A percentile compares a stretch with the other conserved stretches of the same genome.
Evolutionary conservation across 2,113 vertebrate species (phyloP).

Genomic region (Pantherophis guttatus): DNA sequence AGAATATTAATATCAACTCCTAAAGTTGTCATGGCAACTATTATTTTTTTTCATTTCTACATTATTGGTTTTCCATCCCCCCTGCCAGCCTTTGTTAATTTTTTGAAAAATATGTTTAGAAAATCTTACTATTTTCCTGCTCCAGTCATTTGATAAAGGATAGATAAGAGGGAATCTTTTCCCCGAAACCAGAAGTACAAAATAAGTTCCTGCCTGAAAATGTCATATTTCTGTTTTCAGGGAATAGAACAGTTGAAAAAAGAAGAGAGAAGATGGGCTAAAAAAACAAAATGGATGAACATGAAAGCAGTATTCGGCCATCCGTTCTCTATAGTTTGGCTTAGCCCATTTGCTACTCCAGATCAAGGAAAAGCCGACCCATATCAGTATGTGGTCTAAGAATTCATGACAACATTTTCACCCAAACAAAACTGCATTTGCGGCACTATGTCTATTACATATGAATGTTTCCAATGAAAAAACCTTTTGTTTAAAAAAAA

Average conservation of each 20-base stretch:
- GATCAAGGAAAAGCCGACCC: slow-evolving; percentile 95
- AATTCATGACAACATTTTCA: slow-evolving; percentile 68
- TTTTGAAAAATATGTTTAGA: slow-evolving; percentile 29
- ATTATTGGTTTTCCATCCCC: slow-evolving; percentile 31
- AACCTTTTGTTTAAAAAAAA: slow-evolving; percentile 57
- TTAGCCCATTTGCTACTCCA: slow-evolving; percentile 90
- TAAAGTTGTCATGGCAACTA: slow-evolving; percentile 20
- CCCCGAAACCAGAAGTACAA: slow-evolving; percentile 41
- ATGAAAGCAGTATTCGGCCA: slow-evolving; percentile 98
- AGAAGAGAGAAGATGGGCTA: slow-evolving; percentile 97
- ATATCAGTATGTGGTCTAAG: slow-evolving; percentile 96
- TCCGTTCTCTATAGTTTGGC: slow-evolving; percentile 94
- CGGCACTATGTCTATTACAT: slow-evolving; percentile 67
- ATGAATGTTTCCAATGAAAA: slow-evolving; percentile 67
- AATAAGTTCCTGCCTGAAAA: slow-evolving; percentile 72
- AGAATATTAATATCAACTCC: background rate
- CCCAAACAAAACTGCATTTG: slow-evolving; percentile 61
- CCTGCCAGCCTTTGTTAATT: background rate
- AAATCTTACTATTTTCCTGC: slow-evolving; percentile 9
- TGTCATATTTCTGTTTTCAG: slow-evolving; percentile 87
- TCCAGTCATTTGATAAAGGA: slow-evolving; percentile 36
- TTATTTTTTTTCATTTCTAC: background rate
- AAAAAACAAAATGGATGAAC: slow-evolving; percentile 98
- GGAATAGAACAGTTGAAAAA: slow-evolving; percentile 99
- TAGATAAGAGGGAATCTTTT: slow-evolving; percentile 27